Evolutionary conservation across 1,140 invertebrate genomes (phyloP).

Genomic region (Tyrophagus putrescentiae): DNA sequence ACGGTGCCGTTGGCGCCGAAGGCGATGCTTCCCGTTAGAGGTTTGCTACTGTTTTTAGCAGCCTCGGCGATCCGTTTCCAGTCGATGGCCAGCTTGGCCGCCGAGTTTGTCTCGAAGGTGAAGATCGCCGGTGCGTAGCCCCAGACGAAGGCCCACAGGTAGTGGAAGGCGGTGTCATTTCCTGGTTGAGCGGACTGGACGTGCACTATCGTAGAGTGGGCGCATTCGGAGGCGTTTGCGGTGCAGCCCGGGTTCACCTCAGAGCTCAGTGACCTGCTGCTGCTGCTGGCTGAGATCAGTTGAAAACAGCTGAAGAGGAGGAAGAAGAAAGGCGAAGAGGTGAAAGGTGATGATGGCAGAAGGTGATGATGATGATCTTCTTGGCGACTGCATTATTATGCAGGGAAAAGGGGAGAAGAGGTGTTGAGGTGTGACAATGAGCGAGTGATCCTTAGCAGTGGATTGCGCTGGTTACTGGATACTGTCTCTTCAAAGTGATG

Average conservation of each 20-base stretch:
- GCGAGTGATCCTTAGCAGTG: too few relatives aligned
- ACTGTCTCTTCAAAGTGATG: too few relatives aligned
- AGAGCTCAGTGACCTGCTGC: neutral
- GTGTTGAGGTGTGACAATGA: too few relatives aligned
- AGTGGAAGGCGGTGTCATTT: neutral
- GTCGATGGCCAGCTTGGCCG: neutral
- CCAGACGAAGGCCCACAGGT: neutral
- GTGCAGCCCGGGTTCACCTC: constrained; percentile 3
- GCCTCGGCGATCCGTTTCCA: neutral
- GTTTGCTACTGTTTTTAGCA: neutral
- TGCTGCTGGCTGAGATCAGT: neutral
- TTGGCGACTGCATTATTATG: too few relatives aligned
- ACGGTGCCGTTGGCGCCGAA: neutral
- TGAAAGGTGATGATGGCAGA: neutral
- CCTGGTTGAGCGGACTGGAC: neutral
- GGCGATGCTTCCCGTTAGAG: too few relatives aligned
- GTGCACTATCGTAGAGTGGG: neutral
- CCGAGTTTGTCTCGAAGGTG: neutral
- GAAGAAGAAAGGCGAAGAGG: neutral
- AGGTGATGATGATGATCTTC: neutral
- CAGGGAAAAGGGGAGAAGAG: too few relatives aligned
- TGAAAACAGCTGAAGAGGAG: neutral
- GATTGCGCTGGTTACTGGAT: too few relatives aligned
- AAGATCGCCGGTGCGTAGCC: neutral
- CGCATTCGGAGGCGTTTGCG: neutral